These are phyloP conservation scores for Drosophila serrata DNA, from an alignment of 1,140 invertebrate species.

Conservation along the genomic window DNA sequence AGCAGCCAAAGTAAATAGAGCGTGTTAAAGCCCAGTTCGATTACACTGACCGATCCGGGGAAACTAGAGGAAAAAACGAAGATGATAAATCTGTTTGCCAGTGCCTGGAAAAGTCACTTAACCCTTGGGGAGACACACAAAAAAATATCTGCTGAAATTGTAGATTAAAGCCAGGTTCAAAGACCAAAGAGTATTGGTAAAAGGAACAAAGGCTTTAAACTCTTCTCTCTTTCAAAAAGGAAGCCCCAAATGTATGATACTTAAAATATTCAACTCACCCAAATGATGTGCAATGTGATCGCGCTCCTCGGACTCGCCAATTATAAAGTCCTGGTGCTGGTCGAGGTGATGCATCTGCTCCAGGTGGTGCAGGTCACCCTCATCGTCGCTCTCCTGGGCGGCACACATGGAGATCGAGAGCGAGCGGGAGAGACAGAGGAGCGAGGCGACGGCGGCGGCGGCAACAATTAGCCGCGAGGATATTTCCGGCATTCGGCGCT, in stretches of 20 bases:
- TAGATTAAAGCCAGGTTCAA: not conserved
- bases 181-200: too few species aligned
- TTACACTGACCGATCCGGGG: conserved; percentile 2
- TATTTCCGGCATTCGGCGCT: conserved; percentile 84
- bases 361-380: conserved; percentile 61
- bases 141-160: not conserved
- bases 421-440: conserved; percentile 45
- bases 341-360: conserved; percentile 50
- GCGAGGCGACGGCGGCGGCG: conserved; percentile 54
- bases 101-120: not conserved
- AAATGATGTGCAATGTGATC: conserved; percentile 83
- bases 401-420: conserved; percentile 18
- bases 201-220: too few species aligned
- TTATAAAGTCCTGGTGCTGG: conserved; percentile 72
- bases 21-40: conserved; percentile 21
- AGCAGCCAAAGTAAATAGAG: conserved; percentile 56
- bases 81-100: conserved; percentile 14
- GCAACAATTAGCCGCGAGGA: conserved; percentile 83
- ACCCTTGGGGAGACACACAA: not conserved
- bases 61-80: not conserved
- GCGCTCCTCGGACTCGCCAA: conserved; percentile 75
- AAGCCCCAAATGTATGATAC: not conserved
- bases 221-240: not conserved
- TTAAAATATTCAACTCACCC: conserved; percentile 45
- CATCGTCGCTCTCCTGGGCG: conserved; percentile 58